Percentiles rank a stretch among this genome's conserved stretches.
Evolutionary conservation across 2,888 invertebrate species (phyloP).

Genomic region (Cabera pusaria): DNA sequence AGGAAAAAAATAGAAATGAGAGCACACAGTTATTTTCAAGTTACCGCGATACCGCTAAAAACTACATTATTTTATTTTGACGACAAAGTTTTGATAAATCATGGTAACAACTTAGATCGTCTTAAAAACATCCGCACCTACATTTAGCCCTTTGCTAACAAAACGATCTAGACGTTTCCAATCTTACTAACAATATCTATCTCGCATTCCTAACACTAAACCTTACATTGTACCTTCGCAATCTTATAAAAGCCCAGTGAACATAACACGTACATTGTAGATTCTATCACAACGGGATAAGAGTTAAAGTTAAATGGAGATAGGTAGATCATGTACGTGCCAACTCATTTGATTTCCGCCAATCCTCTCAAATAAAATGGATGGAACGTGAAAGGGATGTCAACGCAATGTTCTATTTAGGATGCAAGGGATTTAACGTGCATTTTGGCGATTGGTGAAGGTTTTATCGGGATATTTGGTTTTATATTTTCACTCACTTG

Average conservation of each 20-base stretch:
- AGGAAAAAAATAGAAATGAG: too few species aligned
- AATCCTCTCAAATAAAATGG: constrained; percentile 36
- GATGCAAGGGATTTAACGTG: constrained; percentile 18
- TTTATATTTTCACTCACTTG: too few species aligned
- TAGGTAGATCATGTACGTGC: constrained; percentile 21
- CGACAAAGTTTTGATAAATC: too few species aligned
- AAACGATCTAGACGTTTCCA: constrained; percentile 16
- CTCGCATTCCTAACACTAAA: constrained; percentile 14
- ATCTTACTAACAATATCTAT: constrained; percentile 15
- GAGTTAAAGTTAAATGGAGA: constrained; percentile 15
- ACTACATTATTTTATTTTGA: too few species aligned
- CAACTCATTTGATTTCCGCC: constrained; percentile 35
- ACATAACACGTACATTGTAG: constrained; percentile 6
- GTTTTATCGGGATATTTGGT: constrained; percentile 2
- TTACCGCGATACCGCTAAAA: too few species aligned
- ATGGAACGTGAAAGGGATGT: constrained; percentile 34
- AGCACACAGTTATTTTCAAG: too few species aligned
- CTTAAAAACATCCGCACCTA: too few species aligned
- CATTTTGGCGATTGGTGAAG: constrained; percentile 12
- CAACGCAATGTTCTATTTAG: constrained; percentile 25
- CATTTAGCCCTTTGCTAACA: background rate
- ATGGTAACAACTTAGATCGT: too few species aligned
- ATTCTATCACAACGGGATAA: constrained; percentile 14
- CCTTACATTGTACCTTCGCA: constrained; percentile 20
- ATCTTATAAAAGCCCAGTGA: constrained; percentile 23